phyloP scores from a whole-genome alignment of 1,140 invertebrate genomes.

The Helicoverpa zea region DNA sequence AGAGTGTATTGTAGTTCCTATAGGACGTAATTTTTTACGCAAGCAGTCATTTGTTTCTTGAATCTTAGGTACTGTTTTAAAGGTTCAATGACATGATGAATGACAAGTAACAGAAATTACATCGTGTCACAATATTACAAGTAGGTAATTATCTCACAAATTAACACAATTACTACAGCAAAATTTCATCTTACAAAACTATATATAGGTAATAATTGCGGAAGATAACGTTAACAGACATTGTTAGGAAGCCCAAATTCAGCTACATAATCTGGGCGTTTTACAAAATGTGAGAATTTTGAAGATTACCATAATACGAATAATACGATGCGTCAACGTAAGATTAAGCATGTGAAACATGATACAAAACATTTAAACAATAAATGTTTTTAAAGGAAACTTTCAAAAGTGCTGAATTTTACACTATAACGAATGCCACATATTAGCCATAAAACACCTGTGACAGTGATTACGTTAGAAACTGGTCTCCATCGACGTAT shows the following conservation, averaged over 20 bases:
- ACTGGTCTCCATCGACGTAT: background rate
- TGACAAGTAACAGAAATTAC: no score
- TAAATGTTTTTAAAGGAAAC: background rate
- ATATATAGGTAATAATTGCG: constrained; percentile 20
- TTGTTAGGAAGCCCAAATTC: constrained; percentile 26
- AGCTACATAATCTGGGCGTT: constrained; percentile 33
- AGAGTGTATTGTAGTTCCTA: no score
- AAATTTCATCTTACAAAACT: constrained; percentile 8
- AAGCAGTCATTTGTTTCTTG: no score
- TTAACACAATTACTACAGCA: constrained; percentile 3
- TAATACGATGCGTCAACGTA: background rate
- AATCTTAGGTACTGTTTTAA: background rate
- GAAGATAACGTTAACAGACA: constrained; percentile 33
- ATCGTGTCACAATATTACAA: background rate
- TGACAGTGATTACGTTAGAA: background rate
- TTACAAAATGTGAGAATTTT: constrained; percentile 34
- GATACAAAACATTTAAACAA: background rate
- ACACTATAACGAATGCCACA: background rate
- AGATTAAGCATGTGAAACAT: background rate
- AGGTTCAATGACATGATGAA: no score
- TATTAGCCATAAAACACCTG: background rate
- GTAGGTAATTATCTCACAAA: background rate
- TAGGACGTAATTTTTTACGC: no score
- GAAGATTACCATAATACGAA: background rate
- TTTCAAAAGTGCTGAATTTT: background rate